Evolutionary conservation across 2,113 vertebrate species (phyloP).

Genomic region (Butorides virescens): DNA sequence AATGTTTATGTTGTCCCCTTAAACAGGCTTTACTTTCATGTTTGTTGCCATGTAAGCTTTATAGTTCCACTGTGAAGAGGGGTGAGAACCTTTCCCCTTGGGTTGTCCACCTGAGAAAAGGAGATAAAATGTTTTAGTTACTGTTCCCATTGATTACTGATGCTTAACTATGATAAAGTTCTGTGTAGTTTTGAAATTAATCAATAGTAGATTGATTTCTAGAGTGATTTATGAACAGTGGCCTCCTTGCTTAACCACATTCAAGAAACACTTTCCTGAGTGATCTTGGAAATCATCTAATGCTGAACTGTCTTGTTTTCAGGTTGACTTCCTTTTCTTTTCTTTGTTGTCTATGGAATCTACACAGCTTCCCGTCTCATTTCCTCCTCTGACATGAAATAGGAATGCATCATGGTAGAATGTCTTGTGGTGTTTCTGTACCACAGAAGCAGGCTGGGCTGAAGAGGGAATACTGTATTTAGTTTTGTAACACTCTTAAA

Average conservation of each 20-base stretch:
- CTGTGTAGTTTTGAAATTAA: background rate
- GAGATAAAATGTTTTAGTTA: background rate
- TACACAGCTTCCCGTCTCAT: background rate
- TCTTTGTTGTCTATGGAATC: background rate
- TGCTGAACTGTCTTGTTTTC: background rate
- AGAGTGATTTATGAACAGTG: background rate
- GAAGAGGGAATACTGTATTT: background rate
- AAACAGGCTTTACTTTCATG: background rate
- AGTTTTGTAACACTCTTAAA: background rate
- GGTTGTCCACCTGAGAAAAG: background rate
- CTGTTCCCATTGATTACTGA: background rate
- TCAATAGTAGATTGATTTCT: background rate
- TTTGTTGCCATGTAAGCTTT: background rate
- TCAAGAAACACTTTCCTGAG: background rate
- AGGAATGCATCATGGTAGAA: background rate
- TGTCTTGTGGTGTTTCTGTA: background rate
- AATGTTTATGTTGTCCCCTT: background rate
- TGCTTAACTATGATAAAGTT: background rate
- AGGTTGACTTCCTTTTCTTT: background rate
- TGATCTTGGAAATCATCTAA: background rate
- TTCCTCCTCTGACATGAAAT: background rate
- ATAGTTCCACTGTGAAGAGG: too few relatives aligned
- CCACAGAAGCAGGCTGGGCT: background rate
- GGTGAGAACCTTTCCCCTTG: background rate
- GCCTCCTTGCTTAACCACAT: background rate